These are phyloP conservation scores for Ammospiza nelsoni DNA, from an alignment of 2,113 vertebrate genomes.

Conservation along the genomic window DNA sequence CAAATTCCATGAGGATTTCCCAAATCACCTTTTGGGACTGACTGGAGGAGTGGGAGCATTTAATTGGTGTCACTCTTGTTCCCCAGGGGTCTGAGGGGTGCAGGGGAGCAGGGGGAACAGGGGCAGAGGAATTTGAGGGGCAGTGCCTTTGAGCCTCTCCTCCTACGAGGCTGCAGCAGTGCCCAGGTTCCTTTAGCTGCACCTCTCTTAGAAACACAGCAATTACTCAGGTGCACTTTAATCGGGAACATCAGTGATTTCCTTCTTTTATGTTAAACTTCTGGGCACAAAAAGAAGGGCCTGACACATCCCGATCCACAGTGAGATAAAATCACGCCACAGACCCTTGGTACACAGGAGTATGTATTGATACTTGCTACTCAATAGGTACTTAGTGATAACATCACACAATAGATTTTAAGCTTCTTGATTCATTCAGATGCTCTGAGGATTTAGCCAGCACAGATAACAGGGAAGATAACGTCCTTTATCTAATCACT, in stretches of 20 bases:
- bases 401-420: background rate
- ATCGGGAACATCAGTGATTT: accelerated
- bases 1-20: accelerated
- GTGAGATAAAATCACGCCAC: background rate
- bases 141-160: background rate
- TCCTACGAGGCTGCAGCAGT: accelerated
- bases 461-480: background rate
- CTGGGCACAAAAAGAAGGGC: background rate
- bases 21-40: accelerated
- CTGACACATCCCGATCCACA: accelerated
- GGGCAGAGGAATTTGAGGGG: background rate
- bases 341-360: background rate
- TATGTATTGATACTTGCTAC: background rate
- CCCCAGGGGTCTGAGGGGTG: background rate
- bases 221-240: accelerated
- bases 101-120: background rate
- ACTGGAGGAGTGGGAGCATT: accelerated
- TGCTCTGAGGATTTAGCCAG: background rate
- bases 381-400: background rate
- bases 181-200: accelerated
- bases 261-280: background rate
- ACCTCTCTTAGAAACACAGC: background rate
- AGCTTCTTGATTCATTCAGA: background rate
- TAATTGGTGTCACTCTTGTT: accelerated
- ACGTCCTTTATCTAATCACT: background rate